phyloP scores from a whole-genome alignment of 2,888 invertebrate genomes.

The Papilio gigon region DNA sequence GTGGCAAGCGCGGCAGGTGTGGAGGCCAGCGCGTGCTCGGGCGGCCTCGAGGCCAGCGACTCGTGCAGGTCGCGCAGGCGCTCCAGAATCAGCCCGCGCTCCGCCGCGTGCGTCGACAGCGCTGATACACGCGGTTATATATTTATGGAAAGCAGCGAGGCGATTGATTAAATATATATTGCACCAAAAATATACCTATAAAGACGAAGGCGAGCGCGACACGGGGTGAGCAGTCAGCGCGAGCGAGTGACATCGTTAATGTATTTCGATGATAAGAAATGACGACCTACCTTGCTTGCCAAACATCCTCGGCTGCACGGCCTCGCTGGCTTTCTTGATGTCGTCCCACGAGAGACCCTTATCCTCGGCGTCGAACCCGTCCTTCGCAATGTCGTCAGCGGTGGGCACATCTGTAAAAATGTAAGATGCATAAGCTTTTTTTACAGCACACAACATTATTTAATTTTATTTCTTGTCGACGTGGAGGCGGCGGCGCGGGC shows the following conservation, averaged over 20 bases:
- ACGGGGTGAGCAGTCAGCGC: too few relatives aligned
- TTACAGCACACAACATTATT: too few relatives aligned
- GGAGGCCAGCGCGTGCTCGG: constrained; percentile 80
- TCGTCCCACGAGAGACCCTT: constrained; percentile 78
- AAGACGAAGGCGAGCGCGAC: too few relatives aligned
- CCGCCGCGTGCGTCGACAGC: constrained; percentile 85
- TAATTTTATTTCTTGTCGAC: too few relatives aligned
- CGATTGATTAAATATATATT: too few relatives aligned
- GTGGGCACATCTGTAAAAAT: constrained; percentile 58
- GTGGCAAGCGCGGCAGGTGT: constrained; percentile 85
- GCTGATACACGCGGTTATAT: constrained; percentile 77
- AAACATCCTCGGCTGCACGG: constrained; percentile 81
- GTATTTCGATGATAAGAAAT: background rate
- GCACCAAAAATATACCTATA: too few relatives aligned
- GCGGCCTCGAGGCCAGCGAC: constrained; percentile 86
- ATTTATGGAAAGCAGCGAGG: too few relatives aligned
- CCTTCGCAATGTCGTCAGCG: constrained; percentile 55
- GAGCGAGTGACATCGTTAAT: too few relatives aligned
- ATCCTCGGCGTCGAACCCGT: constrained; percentile 55
- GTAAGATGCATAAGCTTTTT: background rate
- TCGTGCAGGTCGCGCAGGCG: constrained; percentile 87
- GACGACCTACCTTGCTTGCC: constrained; percentile 73
- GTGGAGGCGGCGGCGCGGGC: too few relatives aligned
- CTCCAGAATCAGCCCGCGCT: constrained; percentile 87
- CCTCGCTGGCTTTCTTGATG: constrained; percentile 76